These are phyloP conservation scores for Mus musculus DNA, from an alignment of 2,113 vertebrate species.

Conservation along the genomic window GRCm39 chrX:94697501-94698000, in stretches of 20 bases:
- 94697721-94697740: background rate
- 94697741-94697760: background rate
- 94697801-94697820: background rate
- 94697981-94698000: background rate
- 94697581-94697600: conserved; percentile 46
- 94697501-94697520: background rate
- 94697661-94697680: conserved; percentile 30
- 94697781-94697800: conserved; percentile 43
- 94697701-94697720: background rate
- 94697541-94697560: background rate
- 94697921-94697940: background rate
- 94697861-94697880: no score
- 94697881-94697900: no score
- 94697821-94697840: background rate
- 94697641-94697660: conserved; percentile 31
- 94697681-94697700: background rate
- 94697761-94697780: conserved; percentile 48
- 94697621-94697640: conserved; percentile 37
- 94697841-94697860: conserved; percentile 1
- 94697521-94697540: background rate
- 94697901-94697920: background rate
- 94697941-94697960: background rate
- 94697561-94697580: conserved; percentile 17
- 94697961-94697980: background rate
- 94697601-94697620: background rate